Evolutionary conservation across 2,888 invertebrate species (phyloP), one percentile per base, ranked within the genome.

Genomic region (Dasypogon diadema): DNA sequence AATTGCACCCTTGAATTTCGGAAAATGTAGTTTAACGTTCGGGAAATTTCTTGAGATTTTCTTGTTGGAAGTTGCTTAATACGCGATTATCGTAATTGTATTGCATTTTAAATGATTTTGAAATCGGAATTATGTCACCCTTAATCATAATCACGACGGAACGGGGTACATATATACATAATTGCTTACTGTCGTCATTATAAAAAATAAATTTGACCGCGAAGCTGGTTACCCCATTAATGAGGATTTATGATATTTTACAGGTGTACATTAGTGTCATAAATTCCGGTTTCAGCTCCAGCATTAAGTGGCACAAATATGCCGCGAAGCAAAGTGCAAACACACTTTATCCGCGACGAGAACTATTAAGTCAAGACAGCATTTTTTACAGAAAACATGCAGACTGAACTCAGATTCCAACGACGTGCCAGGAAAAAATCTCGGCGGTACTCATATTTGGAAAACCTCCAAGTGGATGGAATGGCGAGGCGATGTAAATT

Each of bases 261-360:
- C 65, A 65, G 65, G 42, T 65, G 65, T 46, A 48, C 65, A 42
- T 24, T 65, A 21, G 46, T 65, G 65, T 24, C 24, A 65, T 65
- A 65, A 65, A 65, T 65, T 65, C 65, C 48, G 26, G 65, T 46
- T 48, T 16, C 65, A 65, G 65, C 14, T 48, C 46, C 46, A 46
- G 65, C 26, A n/a, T 6, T 46, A 24, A 6, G n/a, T 46, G 22
- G 24, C 65, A 65, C 42, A 46, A 22, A 48, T 46, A 51, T 18
- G 51, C 16, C 18, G 51, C 18, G 48, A 48, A 48, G n/a, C n/a
- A 6, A 48, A 26, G 14, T 8, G 16, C 18, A 58, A 30, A 30
- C 37, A 42, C 37, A 60, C 26, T 60, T 60, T 37, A 60, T 24
- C 46, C 46, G 46, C 48, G 46, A 10, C 42, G 48, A 42, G 65